Evolutionary conservation across 2,113 vertebrate species (phyloP), one percentile per base, ranked within the genome.

Genomic region (Fregetta grallaria): DNA sequence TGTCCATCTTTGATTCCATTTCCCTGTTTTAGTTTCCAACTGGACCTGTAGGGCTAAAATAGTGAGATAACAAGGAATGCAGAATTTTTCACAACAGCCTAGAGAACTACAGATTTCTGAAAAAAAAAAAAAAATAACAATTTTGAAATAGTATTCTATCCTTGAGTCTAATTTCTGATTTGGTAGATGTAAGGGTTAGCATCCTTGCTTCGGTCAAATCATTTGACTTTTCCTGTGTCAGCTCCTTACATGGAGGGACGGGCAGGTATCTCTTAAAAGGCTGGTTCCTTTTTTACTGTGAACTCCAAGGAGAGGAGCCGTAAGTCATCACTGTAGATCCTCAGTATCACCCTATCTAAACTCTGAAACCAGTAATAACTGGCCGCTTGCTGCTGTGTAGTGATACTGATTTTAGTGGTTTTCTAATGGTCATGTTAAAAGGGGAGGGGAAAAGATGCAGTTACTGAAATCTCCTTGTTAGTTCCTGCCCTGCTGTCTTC

Each of bases 201-300:
- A 9, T 84, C 55, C 22, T 70, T 65, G 2, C 3, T 89, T 84
- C n/a, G 3, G 1, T 62, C n/a, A 71, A 66, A 53, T 74, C 2
- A 29, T 56, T 89, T 83, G 56, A n/a, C 80, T 89, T 77, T 17
- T 65, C 4, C n/a, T 42, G 1, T 50, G 42, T 59, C 11, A 30
- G 8, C 5, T 7, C 14, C 6, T 50, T 86, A 50, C 7, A 25
- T 38, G 27, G 23, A 79, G 11, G 16, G 19, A 16, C 0, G 0
- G 32, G 14, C 27, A 32, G 38, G 11, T 78, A 45, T 49, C 49
- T 62, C 18, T 62, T 63, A 45, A 13, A 75, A 76, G 36, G 15
- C 17, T 16, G 10, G 27, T 75, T 70, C 34, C 11, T 30, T 73
- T 15, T 47, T 87, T 61, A 8, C 38, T 86, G 11, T 68, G 23